Base-by-base conservation (phyloP, 2,113 vertebrate species). In the Gnathonemus longibarbis region DNA sequence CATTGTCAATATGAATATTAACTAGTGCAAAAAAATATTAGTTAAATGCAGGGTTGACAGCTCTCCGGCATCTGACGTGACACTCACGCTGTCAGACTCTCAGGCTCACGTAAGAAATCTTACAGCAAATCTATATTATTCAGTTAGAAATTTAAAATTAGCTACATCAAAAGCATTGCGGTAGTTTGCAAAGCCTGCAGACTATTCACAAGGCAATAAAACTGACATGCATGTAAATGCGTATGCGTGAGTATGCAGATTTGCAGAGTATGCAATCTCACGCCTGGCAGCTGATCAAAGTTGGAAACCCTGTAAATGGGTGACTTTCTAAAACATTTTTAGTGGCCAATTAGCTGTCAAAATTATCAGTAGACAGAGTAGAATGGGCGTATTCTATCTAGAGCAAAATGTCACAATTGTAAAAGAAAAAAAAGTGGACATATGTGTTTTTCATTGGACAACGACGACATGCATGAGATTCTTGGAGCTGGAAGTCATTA, bases 401-500 rank as follows among this genome's bases (percentile, higher is more conserved):
- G n/a, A 66, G 9, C n/a, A 66, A 66, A 66, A 66, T 58, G 21
- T 58, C 21, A 58, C 19, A 56, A 19, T 62, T 62, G 7, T 62
- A 53, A 19, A 21, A 53, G 5, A 53, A 19, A 53, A 53, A 53
- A 53, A 19, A 53, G 4, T 21, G 17, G 52, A 53, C 15, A 50
- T 50, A 50, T 58, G 56, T 24, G 56, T 58, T 58, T 62, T 62
- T 62, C 21, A 62, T n/a, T 7, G 7, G 21, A 62, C 58, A n/a
- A 24, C 7, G 7, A 62, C 58, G 2, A 62, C n/a, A 87, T 27
- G 27, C 35, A 53, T 87, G 53, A 87, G 85, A 31, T 8, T n/a
- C 94, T 94, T 92, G 90, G 91, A 92, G 91, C 92, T 95, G 94
- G 93, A 93, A 94, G 93, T 94, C 92, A 93, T 94, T 95, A 93